Evolutionary conservation across 92 coral and sea anemone species (phyloP).

Genomic region (Epizoanthus fatuus): DNA sequence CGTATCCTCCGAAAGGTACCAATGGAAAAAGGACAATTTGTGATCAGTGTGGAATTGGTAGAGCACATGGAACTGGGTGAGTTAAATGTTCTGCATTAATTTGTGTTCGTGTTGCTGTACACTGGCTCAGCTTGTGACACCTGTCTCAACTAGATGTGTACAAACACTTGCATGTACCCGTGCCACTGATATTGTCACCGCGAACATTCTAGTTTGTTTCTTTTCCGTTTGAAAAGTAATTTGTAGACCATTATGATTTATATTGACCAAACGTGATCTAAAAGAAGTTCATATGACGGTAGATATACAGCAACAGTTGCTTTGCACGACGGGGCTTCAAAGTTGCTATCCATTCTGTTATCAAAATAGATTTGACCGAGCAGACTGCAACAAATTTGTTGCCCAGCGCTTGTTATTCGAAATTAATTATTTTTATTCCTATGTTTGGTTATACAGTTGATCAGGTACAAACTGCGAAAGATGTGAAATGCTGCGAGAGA

Average conservation of each 20-base stretch:
- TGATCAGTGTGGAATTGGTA: constrained; percentile 78
- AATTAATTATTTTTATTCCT: neutral
- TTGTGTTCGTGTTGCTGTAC: constrained; percentile 28
- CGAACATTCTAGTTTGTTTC: neutral
- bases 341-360: constrained; percentile 4
- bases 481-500: too few relatives aligned
- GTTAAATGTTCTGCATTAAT: constrained; percentile 46
- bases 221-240: constrained; percentile 11
- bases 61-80: constrained; percentile 77
- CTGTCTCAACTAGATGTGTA: constrained; percentile 17
- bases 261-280: neutral
- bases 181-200: neutral
- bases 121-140: constrained; percentile 55
- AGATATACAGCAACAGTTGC: neutral
- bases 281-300: constrained; percentile 1
- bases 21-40: constrained; percentile 74
- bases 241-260: neutral
- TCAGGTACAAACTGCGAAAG: too few relatives aligned
- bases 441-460: too few relatives aligned
- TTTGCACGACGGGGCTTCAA: constrained; percentile 13
- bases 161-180: neutral
- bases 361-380: too few relatives aligned
- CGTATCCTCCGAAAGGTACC: constrained; percentile 86
- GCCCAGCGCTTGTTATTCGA: too few relatives aligned
- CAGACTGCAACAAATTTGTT: constrained; percentile 1